phyloP scores from a whole-genome alignment of 1,140 invertebrate species.

The Papilio polyxenes region DNA sequence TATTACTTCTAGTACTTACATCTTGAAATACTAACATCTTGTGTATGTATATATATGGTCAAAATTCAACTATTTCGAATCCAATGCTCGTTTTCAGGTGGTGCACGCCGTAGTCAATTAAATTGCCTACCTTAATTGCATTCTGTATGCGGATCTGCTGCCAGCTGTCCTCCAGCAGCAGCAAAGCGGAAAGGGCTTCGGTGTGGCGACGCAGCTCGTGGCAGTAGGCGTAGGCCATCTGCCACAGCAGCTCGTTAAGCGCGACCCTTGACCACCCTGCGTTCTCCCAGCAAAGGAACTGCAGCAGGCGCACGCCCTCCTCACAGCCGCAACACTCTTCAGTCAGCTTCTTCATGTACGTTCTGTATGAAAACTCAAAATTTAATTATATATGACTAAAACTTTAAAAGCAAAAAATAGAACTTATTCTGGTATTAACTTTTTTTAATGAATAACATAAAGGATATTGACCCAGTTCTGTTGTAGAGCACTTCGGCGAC shows the following conservation, averaged over 20 bases:
- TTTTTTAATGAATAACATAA: too few relatives aligned
- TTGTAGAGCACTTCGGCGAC: slow-evolving; percentile 90
- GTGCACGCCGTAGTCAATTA: background rate
- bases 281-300: slow-evolving; percentile 98
- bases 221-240: slow-evolving; percentile 96
- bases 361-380: slow-evolving; percentile 61
- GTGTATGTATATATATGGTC: background rate
- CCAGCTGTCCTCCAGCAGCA: slow-evolving; percentile 97
- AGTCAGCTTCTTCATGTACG: slow-evolving; percentile 97
- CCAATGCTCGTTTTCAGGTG: background rate
- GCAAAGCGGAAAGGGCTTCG: slow-evolving; percentile 92
- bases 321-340: slow-evolving; percentile 96
- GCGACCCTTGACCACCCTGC: slow-evolving; percentile 94
- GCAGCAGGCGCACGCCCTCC: slow-evolving; percentile 92
- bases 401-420: background rate
- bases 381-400: background rate
- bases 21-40: too few relatives aligned
- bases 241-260: slow-evolving; percentile 94
- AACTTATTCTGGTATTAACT: too few relatives aligned
- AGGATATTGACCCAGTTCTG: slow-evolving; percentile 83
- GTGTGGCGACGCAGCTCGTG: slow-evolving; percentile 96
- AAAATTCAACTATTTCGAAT: background rate
- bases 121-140: slow-evolving; percentile 86
- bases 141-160: slow-evolving; percentile 95
- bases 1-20: too few relatives aligned